Percentiles rank a stretch among this genome's conserved stretches.
Conservation (phyloP, 2,888 invertebrate genomes). For the Sarcophaga subvicina region DNA sequence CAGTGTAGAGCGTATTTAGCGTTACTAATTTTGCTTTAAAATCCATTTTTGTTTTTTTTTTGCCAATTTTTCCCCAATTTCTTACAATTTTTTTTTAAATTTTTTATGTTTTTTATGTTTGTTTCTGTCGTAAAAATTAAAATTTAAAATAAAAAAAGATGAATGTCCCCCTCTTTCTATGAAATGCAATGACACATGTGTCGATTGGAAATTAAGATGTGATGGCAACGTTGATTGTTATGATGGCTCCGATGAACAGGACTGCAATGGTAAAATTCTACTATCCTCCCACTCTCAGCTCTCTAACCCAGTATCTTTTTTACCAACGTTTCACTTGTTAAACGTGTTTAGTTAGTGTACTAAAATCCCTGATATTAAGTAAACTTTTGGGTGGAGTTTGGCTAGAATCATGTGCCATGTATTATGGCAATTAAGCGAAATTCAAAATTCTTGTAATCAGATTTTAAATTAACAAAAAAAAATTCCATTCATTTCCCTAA, state of each 20-base stretch:
- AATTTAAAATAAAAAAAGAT: conserved; percentile 35
- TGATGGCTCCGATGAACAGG: conserved; percentile 83
- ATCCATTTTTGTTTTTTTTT: neutral
- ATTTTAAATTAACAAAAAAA: no score
- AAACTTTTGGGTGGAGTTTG: no score
- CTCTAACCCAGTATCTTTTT: no score
- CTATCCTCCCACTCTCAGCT: neutral
- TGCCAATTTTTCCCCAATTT: neutral
- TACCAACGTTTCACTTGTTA: no score
- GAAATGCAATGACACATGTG: conserved; percentile 82
- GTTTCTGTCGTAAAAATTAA: conserved; percentile 32
- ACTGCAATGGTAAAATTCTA: conserved; percentile 78
- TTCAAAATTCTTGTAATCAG: conserved; percentile 36
- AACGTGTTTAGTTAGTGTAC: no score
- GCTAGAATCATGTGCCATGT: no score
- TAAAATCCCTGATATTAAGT: no score
- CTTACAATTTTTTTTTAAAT: conserved; percentile 6
- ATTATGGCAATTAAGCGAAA: conserved; percentile 1
- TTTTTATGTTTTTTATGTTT: conserved; percentile 40
- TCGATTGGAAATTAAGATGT: conserved; percentile 82
- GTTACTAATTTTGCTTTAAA: neutral
- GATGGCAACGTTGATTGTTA: conserved; percentile 84
- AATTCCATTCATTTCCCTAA: no score
- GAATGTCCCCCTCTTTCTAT: conserved; percentile 71
- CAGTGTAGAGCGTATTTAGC: neutral